Base-by-base conservation (phyloP, 2,888 invertebrate genomes). In the Diplazon laetatorius region DNA sequence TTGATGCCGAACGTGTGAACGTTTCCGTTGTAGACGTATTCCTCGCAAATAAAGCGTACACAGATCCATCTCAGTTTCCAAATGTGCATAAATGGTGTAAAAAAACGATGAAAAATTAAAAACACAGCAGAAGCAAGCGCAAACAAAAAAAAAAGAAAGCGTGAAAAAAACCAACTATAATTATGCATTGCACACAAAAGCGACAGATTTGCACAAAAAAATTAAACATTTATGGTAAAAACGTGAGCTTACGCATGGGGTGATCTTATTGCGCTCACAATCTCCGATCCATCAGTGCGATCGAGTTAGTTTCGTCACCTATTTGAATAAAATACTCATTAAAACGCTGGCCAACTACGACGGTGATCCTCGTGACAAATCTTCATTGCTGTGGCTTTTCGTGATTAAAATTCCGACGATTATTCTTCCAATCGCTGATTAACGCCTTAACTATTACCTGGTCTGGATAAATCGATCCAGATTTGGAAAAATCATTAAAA, bases 241-340 rank as follows among this genome's bases (percentile, higher is more conserved):
- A 79, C 65, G 69, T 76, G 72, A 80, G 76, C 85, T 85, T 84
- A 84, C 85, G 52, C 73, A 77, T 82, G 35, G 75, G n/a, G 71
- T 66, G 76, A 78, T 70, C 68, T 74, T 70, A 72, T 75, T 62
- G 69, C 63, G 75, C 81, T 82, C 70, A 81, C 70, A 81, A 82
- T 76, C 63, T 74, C 66, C 74, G 68, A 82, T 84, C 82, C 84
- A 78, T 62, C 80, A 80, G 81, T 76, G 80, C 71, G 76, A 76
- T 80, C 80, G 50, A 69, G 74, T 22, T 20, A 63, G 62, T 37
- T 80, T 78, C 39, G 73, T n/a, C n/a, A 80, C 82, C 84, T 82
- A 62, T 25, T 71, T 78, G 66, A 80, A 78, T 22, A 80, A 70
- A 73, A 75, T 50, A 57, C 52, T 72, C 60, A 76, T 80, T 78